These are phyloP conservation scores for Artibeus jamaicensis DNA, from an alignment of 2,797 vertebrate species.

Conservation along the genomic window DNA sequence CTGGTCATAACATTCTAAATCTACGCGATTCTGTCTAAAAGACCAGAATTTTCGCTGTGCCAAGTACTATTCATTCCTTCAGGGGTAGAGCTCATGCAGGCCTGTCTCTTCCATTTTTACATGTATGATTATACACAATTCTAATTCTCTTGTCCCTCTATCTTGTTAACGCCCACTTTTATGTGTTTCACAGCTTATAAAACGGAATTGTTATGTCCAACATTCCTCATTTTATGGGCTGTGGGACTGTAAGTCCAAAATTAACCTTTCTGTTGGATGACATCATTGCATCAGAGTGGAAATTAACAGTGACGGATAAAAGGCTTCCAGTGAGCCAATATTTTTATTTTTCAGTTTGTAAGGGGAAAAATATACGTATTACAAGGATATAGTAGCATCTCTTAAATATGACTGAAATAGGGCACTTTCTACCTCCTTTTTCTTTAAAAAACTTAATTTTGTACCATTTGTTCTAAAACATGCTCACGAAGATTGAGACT, in stretches of 20 bases:
- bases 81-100: neutral
- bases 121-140: too few species aligned
- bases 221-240: neutral
- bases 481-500: neutral
- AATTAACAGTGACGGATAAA: neutral
- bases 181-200: neutral
- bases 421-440: neutral
- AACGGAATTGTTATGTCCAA: neutral
- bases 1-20: neutral
- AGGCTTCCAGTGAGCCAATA: neutral
- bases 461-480: neutral
- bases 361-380: neutral
- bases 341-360: constrained; percentile 14
- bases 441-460: neutral
- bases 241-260: neutral
- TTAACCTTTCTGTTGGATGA: neutral
- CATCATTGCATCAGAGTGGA: neutral
- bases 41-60: neutral
- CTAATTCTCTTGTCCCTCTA: neutral
- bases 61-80: neutral
- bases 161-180: neutral
- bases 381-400: neutral
- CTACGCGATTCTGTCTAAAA: neutral
- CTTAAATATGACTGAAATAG: neutral
- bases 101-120: neutral